Evolutionary conservation across 1,140 invertebrate species (phyloP).

Genomic region (Microplitis demolitor): DNA sequence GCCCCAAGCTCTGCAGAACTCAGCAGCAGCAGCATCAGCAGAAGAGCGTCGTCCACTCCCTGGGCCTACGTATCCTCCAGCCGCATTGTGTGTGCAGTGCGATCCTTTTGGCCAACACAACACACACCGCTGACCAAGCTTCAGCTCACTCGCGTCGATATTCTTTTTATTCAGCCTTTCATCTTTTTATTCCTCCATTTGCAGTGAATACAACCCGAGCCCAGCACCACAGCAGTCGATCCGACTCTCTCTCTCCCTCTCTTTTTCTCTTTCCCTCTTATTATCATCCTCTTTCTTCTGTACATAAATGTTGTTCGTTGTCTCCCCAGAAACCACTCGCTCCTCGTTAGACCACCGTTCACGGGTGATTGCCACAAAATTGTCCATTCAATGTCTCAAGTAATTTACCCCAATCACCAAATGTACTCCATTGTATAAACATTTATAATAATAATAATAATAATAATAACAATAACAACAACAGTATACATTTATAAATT

Average conservation of each 20-base stretch:
- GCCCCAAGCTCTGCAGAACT: neutral
- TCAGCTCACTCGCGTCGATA: neutral
- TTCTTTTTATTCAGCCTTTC: neutral
- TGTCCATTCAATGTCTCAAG: neutral
- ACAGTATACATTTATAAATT: too few species aligned
- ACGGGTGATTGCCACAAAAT: neutral
- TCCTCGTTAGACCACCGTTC: slow-evolving; percentile 3
- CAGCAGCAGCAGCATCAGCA: too few species aligned
- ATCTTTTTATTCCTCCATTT: slow-evolving; percentile 4
- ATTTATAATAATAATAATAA: too few species aligned
- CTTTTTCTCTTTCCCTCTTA: neutral
- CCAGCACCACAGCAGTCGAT: slow-evolving; percentile 5
- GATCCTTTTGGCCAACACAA: neutral
- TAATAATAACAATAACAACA: too few species aligned
- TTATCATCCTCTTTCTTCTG: neutral
- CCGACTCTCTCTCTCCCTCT: neutral
- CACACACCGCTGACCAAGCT: too few species aligned
- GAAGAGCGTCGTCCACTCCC: neutral
- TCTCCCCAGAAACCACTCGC: too few species aligned
- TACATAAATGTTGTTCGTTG: too few species aligned
- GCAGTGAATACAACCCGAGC: neutral
- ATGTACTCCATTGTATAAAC: too few species aligned
- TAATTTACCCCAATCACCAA: neutral
- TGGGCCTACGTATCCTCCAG: neutral
- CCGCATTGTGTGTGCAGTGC: slow-evolving; percentile 15